Evolutionary conservation across 2,888 invertebrate genomes (phyloP).

Genomic region (Nomada lathburiana): DNA sequence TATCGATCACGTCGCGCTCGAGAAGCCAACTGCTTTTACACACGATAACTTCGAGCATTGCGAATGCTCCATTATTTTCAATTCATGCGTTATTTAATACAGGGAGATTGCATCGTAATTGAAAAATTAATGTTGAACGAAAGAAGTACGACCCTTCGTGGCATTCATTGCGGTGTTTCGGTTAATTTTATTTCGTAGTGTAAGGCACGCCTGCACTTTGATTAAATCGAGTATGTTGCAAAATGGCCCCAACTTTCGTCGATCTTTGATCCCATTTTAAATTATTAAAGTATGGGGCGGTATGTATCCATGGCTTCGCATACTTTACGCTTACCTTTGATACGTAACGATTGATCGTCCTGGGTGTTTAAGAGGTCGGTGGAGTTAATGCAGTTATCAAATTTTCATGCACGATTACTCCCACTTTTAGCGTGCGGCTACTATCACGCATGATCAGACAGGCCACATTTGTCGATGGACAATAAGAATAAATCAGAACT

Average conservation of each 20-base stretch:
- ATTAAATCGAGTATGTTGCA: conserved; percentile 14
- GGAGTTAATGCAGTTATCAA: conserved; percentile 65
- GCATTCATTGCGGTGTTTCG: conserved; percentile 2
- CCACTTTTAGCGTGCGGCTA: conserved; percentile 52
- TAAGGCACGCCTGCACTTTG: neutral
- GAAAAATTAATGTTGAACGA: neutral
- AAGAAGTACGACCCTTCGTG: neutral
- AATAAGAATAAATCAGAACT: conserved; percentile 31
- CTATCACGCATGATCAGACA: conserved; percentile 67
- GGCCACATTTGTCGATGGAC: conserved; percentile 30
- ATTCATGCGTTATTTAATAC: conserved; percentile 19
- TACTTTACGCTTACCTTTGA: conserved; percentile 22
- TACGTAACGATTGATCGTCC: conserved; percentile 59
- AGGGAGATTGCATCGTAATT: neutral
- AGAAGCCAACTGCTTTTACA: conserved; percentile 68
- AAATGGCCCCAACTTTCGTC: conserved; percentile 19
- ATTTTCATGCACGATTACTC: conserved; percentile 72
- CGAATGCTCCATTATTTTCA: conserved; percentile 7
- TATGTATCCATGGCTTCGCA: neutral
- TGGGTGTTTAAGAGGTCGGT: conserved; percentile 64
- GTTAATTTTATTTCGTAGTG: neutral
- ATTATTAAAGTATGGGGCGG: neutral
- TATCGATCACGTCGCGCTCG: conserved; percentile 68
- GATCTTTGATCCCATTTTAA: conserved; percentile 1
- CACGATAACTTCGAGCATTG: conserved; percentile 52